These are phyloP conservation scores for Drosophila pectinifera DNA, from an alignment of 1,140 invertebrate genomes.

Conservation along the genomic window DNA sequence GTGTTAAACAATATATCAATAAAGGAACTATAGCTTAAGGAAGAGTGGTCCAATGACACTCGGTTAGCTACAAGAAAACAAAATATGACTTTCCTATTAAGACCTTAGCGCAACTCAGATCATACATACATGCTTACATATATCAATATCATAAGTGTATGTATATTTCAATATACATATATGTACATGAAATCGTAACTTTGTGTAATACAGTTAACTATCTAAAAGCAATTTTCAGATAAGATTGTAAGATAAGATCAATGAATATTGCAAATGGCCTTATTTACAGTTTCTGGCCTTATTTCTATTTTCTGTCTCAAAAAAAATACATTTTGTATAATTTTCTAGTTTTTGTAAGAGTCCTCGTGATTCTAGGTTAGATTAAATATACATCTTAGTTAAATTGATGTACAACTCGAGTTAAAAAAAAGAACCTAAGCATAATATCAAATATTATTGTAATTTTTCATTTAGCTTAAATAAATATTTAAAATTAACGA, in stretches of 20 bases:
- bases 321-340: background rate
- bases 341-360: background rate
- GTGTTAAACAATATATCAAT: background rate
- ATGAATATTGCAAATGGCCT: slow-evolving; percentile 4
- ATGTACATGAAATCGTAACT: background rate
- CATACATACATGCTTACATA: background rate
- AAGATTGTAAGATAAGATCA: background rate
- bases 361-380: background rate
- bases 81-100: background rate
- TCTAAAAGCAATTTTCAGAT: background rate
- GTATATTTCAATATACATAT: too few relatives aligned
- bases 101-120: background rate
- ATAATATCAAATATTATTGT: background rate
- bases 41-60: background rate
- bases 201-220: background rate
- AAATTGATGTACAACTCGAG: background rate
- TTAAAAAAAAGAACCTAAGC: too few relatives aligned
- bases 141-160: too few relatives aligned
- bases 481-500: background rate
- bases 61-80: background rate
- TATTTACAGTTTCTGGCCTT: slow-evolving; percentile 3
- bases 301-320: background rate
- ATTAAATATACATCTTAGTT: background rate
- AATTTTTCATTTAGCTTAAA: background rate
- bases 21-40: background rate